phyloP scores from a whole-genome alignment of 2,888 invertebrate genomes.

The Sussaba pulchella region DNA sequence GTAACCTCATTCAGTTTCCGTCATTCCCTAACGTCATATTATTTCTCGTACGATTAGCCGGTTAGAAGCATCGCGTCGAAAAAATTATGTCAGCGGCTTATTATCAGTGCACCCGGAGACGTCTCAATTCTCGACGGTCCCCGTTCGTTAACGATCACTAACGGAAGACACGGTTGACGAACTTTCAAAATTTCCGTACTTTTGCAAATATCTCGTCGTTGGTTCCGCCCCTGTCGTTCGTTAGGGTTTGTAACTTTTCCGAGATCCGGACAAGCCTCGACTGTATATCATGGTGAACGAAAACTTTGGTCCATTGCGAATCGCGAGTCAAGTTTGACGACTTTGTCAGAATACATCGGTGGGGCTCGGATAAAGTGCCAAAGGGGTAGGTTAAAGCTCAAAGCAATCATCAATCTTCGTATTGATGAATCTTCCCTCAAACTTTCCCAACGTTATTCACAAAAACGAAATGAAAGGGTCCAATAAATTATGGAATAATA shows the following conservation, averaged over 20 bases:
- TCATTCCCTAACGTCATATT: slow-evolving; percentile 51
- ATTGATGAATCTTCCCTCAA: slow-evolving; percentile 48
- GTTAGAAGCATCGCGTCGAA: slow-evolving; percentile 39
- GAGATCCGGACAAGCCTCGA: slow-evolving; percentile 27
- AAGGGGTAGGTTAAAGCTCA: slow-evolving; percentile 60
- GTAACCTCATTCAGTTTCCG: slow-evolving; percentile 58
- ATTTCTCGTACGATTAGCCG: slow-evolving; percentile 39
- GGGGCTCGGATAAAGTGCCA: slow-evolving; percentile 33
- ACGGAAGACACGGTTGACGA: slow-evolving; percentile 52
- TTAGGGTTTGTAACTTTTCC: slow-evolving; percentile 63
- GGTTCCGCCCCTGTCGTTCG: slow-evolving; percentile 57
- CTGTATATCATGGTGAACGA: slow-evolving; percentile 61
- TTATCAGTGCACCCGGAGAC: slow-evolving; percentile 15
- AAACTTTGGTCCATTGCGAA: slow-evolving; percentile 65
- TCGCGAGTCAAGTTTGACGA: slow-evolving; percentile 64
- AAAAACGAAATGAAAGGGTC: no score
- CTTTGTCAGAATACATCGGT: slow-evolving; percentile 54
- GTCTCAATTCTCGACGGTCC: slow-evolving; percentile 49
- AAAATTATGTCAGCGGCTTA: slow-evolving; percentile 58
- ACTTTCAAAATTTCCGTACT: slow-evolving; percentile 63
- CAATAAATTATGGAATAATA: no score
- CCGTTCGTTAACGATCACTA: slow-evolving; percentile 48
- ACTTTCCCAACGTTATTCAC: slow-evolving; percentile 10
- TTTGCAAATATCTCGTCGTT: slow-evolving; percentile 56
- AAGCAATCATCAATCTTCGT: slow-evolving; percentile 59